Percentiles rank a stretch among this genome's conserved stretches.
These are phyloP conservation scores for Corythornis cristatus DNA, from an alignment of 2,113 vertebrate species.

Conservation along the genomic window DNA sequence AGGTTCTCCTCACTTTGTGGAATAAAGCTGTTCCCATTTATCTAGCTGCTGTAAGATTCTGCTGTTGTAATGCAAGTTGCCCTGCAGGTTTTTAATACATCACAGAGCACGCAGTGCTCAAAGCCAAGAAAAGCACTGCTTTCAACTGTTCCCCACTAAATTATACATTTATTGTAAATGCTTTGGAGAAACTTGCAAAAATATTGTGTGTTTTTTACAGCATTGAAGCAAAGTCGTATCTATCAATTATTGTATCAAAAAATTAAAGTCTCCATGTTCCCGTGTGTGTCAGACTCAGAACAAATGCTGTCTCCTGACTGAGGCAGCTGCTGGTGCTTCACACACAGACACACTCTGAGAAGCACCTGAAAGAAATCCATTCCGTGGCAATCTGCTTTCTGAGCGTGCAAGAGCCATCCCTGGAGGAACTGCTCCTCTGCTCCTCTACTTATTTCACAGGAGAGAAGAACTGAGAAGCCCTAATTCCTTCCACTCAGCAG, in stretches of 20 bases:
- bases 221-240: not conserved
- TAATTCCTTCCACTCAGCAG: not conserved
- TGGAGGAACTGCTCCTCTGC: accelerated
- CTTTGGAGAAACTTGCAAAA: not conserved
- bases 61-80: not conserved
- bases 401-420: not conserved
- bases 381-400: not conserved
- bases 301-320: not conserved
- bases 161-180: not conserved
- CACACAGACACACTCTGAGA: not conserved
- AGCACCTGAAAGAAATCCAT: not conserved
- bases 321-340: not conserved
- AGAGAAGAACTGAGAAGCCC: not conserved
- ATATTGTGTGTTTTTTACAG: not conserved
- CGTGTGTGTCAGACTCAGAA: not conserved
- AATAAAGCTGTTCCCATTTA: constrained; percentile 13
- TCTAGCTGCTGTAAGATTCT: not conserved
- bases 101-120: not conserved
- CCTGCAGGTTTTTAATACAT: not conserved
- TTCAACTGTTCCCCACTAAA: constrained; percentile 5
- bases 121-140: not conserved
- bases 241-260: not conserved
- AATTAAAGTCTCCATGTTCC: not conserved
- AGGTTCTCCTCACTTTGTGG: constrained; percentile 3
- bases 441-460: not conserved